A percentile compares a stretch with the other conserved stretches of the same genome.
Conservation (phyloP, 2,888 invertebrate genomes). For the Patella caerulea region DNA sequence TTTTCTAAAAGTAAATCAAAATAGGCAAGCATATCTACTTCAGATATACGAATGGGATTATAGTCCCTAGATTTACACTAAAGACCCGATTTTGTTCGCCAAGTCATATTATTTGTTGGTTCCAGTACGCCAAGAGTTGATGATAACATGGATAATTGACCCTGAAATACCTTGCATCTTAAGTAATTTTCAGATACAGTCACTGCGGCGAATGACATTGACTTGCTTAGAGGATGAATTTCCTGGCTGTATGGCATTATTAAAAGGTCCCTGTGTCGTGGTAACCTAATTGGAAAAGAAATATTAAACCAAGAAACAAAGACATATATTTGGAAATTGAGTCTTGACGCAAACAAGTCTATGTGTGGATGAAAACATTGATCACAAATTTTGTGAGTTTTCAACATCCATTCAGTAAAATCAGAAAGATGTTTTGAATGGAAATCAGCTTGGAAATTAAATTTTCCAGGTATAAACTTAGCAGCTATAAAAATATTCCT, state of each 20-base stretch:
- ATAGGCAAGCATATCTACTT: background rate
- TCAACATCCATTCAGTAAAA: background rate
- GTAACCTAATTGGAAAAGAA: background rate
- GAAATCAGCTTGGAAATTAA: background rate
- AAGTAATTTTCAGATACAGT: background rate
- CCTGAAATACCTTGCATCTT: background rate
- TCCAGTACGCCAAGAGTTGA: background rate
- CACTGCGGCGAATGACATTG: background rate
- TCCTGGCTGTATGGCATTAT: background rate
- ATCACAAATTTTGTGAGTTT: background rate
- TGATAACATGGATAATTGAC: conserved; percentile 14
- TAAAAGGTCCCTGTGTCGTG: background rate
- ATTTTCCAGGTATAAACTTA: background rate
- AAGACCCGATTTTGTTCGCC: too few species aligned
- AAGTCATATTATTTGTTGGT: too few species aligned
- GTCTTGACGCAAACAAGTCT: background rate
- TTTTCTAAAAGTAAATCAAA: background rate
- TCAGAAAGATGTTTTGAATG: background rate
- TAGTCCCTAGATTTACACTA: background rate
- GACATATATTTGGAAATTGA: background rate
- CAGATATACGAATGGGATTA: conserved; percentile 24
- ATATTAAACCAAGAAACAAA: background rate
- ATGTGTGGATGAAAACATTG: background rate
- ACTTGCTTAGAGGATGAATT: background rate
- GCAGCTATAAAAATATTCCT: background rate